These are phyloP conservation scores for Cinclus mexicanus DNA, from an alignment of 2,113 vertebrate genomes.

Conservation along the genomic window DNA sequence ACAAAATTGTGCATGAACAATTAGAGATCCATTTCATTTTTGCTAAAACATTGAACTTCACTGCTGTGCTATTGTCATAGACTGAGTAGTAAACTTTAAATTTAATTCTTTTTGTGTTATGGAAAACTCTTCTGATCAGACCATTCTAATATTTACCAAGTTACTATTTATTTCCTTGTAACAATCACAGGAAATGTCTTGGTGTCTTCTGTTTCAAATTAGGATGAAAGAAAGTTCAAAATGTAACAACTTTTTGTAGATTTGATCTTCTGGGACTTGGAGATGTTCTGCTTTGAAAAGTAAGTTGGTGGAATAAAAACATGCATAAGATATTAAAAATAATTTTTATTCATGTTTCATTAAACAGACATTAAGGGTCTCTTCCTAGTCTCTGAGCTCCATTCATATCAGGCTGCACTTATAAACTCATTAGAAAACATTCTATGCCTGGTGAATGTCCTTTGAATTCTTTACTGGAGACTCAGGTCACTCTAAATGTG, in stretches of 20 bases:
- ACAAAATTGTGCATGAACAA: background rate
- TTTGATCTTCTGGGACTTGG: background rate
- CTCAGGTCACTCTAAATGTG: background rate
- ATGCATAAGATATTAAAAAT: background rate
- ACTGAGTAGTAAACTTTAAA: background rate
- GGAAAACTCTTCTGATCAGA: background rate
- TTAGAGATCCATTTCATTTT: background rate
- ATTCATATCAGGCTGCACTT: background rate
- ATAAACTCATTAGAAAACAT: conserved; percentile 7
- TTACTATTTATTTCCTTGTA: background rate
- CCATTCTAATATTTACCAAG: background rate
- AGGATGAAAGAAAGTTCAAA: conserved; percentile 21
- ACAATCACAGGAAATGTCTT: background rate
- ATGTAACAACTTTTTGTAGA: background rate
- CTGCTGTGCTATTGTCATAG: background rate
- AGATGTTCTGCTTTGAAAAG: conserved; percentile 11
- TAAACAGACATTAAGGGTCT: background rate
- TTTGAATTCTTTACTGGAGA: background rate
- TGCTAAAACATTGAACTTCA: background rate
- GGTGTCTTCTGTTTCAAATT: background rate
- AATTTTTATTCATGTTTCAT: background rate
- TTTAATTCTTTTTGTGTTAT: background rate
- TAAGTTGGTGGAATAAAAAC: background rate
- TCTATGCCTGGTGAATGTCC: background rate
- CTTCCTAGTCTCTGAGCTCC: background rate